A percentile compares a stretch with the other conserved stretches of the same genome.
Conservation (phyloP, 2,113 vertebrate genomes). For the Todiramphus saurophagus region DNA sequence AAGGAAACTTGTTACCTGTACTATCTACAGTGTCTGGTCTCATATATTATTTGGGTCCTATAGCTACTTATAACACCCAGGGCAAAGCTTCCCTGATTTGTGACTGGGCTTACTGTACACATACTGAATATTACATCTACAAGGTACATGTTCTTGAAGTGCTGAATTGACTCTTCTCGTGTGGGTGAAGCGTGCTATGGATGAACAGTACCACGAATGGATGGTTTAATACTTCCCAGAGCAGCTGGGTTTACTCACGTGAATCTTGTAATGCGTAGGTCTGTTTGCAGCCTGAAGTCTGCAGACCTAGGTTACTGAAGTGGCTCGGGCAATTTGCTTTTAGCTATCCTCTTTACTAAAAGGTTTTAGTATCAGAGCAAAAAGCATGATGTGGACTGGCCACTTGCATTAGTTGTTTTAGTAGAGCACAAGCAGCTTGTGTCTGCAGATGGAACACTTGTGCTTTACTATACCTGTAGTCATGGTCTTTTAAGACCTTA, state of each 20-base stretch:
- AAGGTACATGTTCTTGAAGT: neutral
- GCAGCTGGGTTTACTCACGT: rapidly evolving
- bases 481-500: neutral
- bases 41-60: neutral
- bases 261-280: neutral
- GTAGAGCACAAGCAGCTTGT: neutral
- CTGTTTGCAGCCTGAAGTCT: neutral
- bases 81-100: neutral
- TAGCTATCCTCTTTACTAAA: neutral
- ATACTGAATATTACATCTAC: neutral
- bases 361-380: neutral
- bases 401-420: neutral
- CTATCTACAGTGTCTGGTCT: neutral
- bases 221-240: neutral
- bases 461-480: neutral
- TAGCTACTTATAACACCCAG: neutral
- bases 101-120: neutral
- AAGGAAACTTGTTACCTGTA: neutral
- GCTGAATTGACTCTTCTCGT: neutral
- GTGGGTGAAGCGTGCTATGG: rapidly evolving
- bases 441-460: neutral
- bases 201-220: neutral
- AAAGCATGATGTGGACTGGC: neutral
- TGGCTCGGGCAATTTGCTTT: neutral
- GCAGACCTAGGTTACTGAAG: neutral